Conservation (phyloP, 2,888 invertebrate genomes). For the Sarcophaga variegata region DNA sequence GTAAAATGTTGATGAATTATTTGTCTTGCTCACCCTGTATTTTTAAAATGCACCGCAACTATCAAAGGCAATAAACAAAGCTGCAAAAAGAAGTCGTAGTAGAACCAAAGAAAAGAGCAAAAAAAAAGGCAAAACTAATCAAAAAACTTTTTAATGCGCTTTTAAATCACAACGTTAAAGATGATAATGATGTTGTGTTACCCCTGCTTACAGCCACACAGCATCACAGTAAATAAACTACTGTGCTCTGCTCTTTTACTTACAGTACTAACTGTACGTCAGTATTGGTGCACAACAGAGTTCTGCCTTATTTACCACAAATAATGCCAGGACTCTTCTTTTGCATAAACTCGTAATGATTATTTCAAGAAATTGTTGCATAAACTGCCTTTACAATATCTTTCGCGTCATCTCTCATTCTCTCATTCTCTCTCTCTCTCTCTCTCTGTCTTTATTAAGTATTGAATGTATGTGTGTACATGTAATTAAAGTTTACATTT, state of each 20-base stretch:
- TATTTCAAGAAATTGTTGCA: conserved; percentile 13
- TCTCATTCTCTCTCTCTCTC: neutral
- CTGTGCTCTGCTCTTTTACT: neutral
- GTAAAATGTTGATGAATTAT: neutral
- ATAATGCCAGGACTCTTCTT: neutral
- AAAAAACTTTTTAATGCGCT: conserved; percentile 81
- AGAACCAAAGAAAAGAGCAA: conserved; percentile 42
- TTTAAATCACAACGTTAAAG: conserved; percentile 76
- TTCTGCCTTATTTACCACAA: neutral
- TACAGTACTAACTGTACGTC: no score
- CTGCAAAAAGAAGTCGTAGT: neutral
- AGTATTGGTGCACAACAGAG: neutral
- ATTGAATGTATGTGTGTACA: neutral
- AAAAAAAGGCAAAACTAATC: conserved; percentile 76
- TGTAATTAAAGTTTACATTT: neutral
- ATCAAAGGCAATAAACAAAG: conserved; percentile 15
- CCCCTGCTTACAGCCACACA: neutral
- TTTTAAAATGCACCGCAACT: neutral
- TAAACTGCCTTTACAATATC: neutral
- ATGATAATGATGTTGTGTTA: conserved; percentile 31
- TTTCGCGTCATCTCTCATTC: neutral
- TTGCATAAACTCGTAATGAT: conserved; percentile 19
- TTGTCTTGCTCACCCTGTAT: neutral
- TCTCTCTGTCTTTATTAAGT: neutral
- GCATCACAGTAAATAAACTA: neutral